Evolutionary conservation across 2,113 vertebrate species (phyloP).

Genomic region (Hoplias malabaricus): DNA sequence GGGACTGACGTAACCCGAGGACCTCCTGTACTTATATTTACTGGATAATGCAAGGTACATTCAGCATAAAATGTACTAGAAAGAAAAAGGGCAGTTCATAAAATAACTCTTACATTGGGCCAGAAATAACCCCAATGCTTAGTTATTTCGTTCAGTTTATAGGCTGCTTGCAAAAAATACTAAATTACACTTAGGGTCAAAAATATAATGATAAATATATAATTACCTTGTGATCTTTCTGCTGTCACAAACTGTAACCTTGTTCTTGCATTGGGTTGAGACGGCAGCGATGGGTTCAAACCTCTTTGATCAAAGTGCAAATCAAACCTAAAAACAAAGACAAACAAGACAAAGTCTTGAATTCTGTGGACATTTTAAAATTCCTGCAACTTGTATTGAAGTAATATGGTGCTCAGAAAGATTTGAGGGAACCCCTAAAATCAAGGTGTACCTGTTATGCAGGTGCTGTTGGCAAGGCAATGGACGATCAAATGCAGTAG

Average conservation of each 20-base stretch:
- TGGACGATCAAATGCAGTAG: slow-evolving; percentile 87
- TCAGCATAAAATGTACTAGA: too few species aligned
- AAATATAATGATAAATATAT: too few species aligned
- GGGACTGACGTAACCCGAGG: too few species aligned
- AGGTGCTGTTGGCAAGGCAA: slow-evolving; percentile 78
- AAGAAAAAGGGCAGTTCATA: too few species aligned
- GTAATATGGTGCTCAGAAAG: neutral
- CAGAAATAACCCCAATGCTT: too few species aligned
- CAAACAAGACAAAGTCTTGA: too few species aligned
- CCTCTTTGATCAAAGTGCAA: slow-evolving; percentile 78
- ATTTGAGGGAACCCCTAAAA: neutral
- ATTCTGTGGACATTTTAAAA: neutral
- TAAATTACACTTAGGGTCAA: too few species aligned
- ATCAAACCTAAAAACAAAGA: slow-evolving; percentile 70
- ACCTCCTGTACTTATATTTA: too few species aligned
- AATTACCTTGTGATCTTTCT: slow-evolving; percentile 78
- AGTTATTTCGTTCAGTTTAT: too few species aligned
- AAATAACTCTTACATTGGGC: too few species aligned
- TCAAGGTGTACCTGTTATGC: slow-evolving; percentile 71
- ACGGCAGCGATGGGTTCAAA: slow-evolving; percentile 66
- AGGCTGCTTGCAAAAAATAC: too few species aligned
- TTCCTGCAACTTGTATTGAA: neutral
- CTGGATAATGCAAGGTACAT: too few species aligned
- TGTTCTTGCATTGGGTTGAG: slow-evolving; percentile 76
- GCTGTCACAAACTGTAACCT: slow-evolving; percentile 81